phyloP scores from a whole-genome alignment of 2,888 invertebrate species.

The Thalpophila matura region DNA sequence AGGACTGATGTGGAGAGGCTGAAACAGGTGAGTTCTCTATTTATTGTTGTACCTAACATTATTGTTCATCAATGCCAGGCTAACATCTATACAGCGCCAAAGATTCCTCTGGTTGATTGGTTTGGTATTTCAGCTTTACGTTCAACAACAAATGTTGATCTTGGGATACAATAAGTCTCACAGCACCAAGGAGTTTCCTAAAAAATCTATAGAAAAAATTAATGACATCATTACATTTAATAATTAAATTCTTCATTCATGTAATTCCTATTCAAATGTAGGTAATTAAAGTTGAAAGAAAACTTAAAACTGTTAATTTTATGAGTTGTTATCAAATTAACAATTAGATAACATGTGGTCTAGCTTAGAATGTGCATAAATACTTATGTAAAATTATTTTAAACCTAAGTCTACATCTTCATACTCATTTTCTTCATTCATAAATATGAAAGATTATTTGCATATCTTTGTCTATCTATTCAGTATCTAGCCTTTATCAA shows the following conservation, averaged over 20 bases:
- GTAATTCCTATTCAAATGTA: conserved; percentile 57
- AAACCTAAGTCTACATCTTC: conserved; percentile 18
- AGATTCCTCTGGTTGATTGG: conserved; percentile 1
- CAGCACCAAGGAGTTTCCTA: neutral
- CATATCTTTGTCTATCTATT: conserved; percentile 12
- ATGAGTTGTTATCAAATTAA: conserved; percentile 57
- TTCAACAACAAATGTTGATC: conserved; percentile 34
- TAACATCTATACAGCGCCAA: conserved; percentile 5
- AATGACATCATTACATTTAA: conserved; percentile 21
- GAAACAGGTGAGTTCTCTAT: conserved; percentile 81
- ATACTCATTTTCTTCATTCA: neutral
- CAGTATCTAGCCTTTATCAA: conserved; percentile 10
- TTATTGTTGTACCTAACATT: neutral
- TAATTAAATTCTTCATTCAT: conserved; percentile 51
- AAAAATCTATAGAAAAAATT: conserved; percentile 23
- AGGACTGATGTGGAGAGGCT: conserved; percentile 87
- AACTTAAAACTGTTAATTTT: conserved; percentile 48
- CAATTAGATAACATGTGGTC: conserved; percentile 56
- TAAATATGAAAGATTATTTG: conserved; percentile 4
- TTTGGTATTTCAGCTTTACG: neutral
- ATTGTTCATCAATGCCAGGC: conserved; percentile 21
- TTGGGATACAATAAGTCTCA: conserved; percentile 12
- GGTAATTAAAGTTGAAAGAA: conserved; percentile 54
- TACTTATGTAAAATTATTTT: conserved; percentile 25
- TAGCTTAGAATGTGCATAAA: conserved; percentile 40